A percentile compares a stretch with the other conserved stretches of the same genome.
These are phyloP conservation scores for Morone chrysops DNA, from an alignment of 2,113 vertebrate genomes.

Conservation along the genomic window DNA sequence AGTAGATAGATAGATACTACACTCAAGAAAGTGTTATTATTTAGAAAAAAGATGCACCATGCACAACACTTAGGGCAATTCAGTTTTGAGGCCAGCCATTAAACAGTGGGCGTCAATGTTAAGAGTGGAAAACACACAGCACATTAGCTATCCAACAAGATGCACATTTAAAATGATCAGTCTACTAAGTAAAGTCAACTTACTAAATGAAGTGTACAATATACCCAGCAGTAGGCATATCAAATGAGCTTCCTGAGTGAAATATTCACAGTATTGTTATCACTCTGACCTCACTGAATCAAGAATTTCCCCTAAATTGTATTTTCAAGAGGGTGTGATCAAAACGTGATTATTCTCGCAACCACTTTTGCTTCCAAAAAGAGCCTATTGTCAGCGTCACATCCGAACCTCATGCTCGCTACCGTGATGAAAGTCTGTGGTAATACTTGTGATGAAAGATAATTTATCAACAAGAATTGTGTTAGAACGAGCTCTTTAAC, in stretches of 20 bases:
- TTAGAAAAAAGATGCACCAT: not conserved
- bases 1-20: no score
- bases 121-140: conserved; percentile 11
- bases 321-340: conserved; percentile 43
- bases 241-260: conserved; percentile 23
- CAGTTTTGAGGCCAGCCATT: conserved; percentile 18
- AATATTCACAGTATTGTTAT: conserved; percentile 33
- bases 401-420: not conserved
- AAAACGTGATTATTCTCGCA: conserved; percentile 24
- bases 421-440: conserved; percentile 52
- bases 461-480: conserved; percentile 53
- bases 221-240: not conserved
- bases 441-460: conserved; percentile 56
- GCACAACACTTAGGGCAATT: conserved; percentile 10
- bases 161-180: conserved; percentile 20
- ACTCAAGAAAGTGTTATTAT: conserved; percentile 1
- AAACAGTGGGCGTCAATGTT: conserved; percentile 23
- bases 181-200: conserved; percentile 26
- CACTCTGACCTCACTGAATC: conserved; percentile 30
- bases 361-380: conserved; percentile 35
- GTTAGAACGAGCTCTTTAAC: conserved; percentile 48
- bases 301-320: conserved; percentile 26
- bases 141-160: conserved; percentile 8
- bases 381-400: conserved; percentile 39
- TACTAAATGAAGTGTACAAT: conserved; percentile 32